Conservation (phyloP, 2,888 invertebrate genomes). For the Aphodius sticticus region DNA sequence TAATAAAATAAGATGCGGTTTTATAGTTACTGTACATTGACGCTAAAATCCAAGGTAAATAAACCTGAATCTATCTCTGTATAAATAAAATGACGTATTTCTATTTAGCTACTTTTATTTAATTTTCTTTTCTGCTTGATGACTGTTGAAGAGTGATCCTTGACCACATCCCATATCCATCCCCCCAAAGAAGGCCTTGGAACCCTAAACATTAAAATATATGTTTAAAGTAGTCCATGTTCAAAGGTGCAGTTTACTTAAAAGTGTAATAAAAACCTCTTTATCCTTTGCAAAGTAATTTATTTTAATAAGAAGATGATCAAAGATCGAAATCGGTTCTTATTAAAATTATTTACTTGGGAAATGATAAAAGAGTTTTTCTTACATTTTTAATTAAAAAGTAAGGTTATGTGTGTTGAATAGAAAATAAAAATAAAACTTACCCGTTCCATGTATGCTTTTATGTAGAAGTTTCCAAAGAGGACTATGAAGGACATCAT, state of each 20-base stretch:
- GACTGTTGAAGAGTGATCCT: conserved; percentile 63
- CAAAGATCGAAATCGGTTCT: too few relatives aligned
- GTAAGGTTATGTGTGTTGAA: too few relatives aligned
- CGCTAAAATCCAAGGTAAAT: background rate
- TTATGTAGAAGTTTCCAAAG: conserved; percentile 87
- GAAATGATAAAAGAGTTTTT: too few relatives aligned
- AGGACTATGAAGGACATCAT: conserved; percentile 88
- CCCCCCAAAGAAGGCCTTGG: conserved; percentile 35
- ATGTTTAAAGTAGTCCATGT: background rate
- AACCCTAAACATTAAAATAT: conserved; percentile 29
- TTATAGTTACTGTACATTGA: background rate
- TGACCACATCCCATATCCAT: conserved; percentile 63
- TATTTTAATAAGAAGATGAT: too few relatives aligned
- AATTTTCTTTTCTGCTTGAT: conserved; percentile 50
- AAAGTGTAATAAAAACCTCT: too few relatives aligned
- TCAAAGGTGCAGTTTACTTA: too few relatives aligned
- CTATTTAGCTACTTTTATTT: conserved; percentile 23
- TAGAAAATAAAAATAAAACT: conserved; percentile 38
- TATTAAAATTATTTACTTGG: too few relatives aligned
- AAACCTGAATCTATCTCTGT: background rate
- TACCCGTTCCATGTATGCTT: conserved; percentile 80
- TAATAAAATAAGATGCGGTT: background rate
- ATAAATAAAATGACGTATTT: conserved; percentile 6
- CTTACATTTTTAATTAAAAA: too few relatives aligned
- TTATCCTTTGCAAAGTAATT: too few relatives aligned